Conservation (phyloP, 2,113 vertebrate genomes). For the Isurus oxyrinchus region DNA sequence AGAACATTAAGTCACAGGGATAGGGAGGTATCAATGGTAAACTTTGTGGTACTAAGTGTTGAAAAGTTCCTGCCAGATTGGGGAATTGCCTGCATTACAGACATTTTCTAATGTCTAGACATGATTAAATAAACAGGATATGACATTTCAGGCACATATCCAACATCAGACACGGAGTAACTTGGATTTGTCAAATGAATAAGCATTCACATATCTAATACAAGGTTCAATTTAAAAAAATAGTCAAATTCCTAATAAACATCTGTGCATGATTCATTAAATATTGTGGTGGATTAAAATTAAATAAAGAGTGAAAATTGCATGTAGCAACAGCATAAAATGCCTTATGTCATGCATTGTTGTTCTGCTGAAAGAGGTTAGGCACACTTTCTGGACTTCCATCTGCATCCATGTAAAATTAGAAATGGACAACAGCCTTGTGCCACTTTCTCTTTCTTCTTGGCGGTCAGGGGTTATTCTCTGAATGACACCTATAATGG, state of each 20-base stretch:
- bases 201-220: background rate
- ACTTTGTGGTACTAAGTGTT: too few relatives aligned
- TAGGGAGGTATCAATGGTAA: too few relatives aligned
- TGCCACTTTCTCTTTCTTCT: background rate
- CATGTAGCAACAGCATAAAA: too few relatives aligned
- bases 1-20: too few relatives aligned
- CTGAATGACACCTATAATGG: background rate
- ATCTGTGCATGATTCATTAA: background rate
- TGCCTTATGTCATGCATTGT: background rate
- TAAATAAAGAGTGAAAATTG: background rate
- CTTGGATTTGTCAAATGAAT: background rate
- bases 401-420: background rate
- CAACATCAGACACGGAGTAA: background rate
- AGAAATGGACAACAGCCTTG: background rate
- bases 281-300: background rate
- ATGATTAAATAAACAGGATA: background rate
- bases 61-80: background rate
- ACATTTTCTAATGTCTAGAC: background rate
- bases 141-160: background rate
- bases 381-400: background rate
- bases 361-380: background rate
- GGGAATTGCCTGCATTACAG: background rate
- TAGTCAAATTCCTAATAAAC: background rate
- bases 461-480: background rate
- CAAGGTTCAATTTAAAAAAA: background rate